Evolutionary conservation across 2,888 invertebrate genomes (phyloP).

Genomic region (Gonocerus acuteangulatus): DNA sequence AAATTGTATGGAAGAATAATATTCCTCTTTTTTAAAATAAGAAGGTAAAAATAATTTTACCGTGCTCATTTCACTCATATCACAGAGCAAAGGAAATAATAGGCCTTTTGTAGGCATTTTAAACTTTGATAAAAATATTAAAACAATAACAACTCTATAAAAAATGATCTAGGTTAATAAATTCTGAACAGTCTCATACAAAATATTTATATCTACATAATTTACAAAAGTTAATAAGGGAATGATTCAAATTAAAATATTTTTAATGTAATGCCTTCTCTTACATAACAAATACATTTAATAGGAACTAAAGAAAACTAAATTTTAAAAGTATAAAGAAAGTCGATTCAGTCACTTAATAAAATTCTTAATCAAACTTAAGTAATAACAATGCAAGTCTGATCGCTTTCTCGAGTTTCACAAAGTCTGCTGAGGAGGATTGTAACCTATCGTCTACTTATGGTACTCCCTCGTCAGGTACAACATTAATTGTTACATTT

Average conservation of each 20-base stretch:
- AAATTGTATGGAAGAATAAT: too few species aligned
- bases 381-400: too few species aligned
- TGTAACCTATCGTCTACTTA: too few species aligned
- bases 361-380: too few species aligned
- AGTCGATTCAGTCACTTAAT: too few species aligned
- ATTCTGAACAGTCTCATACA: constrained; percentile 18
- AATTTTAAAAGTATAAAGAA: too few species aligned
- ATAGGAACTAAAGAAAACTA: too few species aligned
- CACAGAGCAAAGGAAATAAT: constrained; percentile 16
- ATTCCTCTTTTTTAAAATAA: neutral
- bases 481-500: too few species aligned
- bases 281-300: neutral
- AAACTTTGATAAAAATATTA: constrained; percentile 15
- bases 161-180: constrained; percentile 5
- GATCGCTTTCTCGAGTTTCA: too few species aligned
- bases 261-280: neutral
- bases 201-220: constrained; percentile 13
- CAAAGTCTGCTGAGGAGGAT: too few species aligned
- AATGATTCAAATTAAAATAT: constrained; percentile 2
- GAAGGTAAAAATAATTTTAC: constrained; percentile 1
- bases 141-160: constrained; percentile 12
- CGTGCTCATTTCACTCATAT: constrained; percentile 18
- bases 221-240: constrained; percentile 2
- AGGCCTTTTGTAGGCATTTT: constrained; percentile 10
- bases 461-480: too few species aligned